Percentiles rank a stretch among this genome's conserved stretches.
Conservation (phyloP, 2,888 invertebrate species). For the Caradrina kadenii region DNA sequence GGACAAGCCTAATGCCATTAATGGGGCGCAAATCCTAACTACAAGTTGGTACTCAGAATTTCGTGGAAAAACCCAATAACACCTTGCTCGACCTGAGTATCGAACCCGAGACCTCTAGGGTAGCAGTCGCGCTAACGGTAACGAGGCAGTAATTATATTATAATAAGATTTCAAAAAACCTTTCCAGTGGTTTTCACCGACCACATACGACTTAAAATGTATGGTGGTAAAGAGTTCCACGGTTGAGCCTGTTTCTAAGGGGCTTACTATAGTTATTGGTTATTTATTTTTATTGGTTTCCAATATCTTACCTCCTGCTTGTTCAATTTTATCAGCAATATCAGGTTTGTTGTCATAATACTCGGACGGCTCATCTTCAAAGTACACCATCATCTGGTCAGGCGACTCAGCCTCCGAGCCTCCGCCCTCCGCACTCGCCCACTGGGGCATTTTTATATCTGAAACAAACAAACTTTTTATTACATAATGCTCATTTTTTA, state of each 20-base stretch:
- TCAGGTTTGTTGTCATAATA: slow-evolving; percentile 77
- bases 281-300: neutral
- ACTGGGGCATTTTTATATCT: slow-evolving; percentile 79
- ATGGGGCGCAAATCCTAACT: no score
- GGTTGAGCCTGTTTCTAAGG: neutral
- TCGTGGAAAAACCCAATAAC: no score
- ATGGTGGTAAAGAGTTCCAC: neutral
- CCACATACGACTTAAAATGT: neutral
- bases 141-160: no score
- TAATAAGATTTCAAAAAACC: neutral
- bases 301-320: slow-evolving; percentile 74
- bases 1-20: no score
- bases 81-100: no score
- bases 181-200: neutral
- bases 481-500: slow-evolving; percentile 19
- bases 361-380: slow-evolving; percentile 78
- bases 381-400: slow-evolving; percentile 75
- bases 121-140: no score
- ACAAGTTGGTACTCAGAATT: no score
- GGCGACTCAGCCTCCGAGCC: slow-evolving; percentile 78
- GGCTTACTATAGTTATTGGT: neutral
- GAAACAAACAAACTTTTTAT: slow-evolving; percentile 42
- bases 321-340: slow-evolving; percentile 79
- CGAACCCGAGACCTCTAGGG: no score
- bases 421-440: slow-evolving; percentile 78